phyloP scores from a whole-genome alignment of 1,140 invertebrate genomes.

The Acromyrmex echinatior region DNA sequence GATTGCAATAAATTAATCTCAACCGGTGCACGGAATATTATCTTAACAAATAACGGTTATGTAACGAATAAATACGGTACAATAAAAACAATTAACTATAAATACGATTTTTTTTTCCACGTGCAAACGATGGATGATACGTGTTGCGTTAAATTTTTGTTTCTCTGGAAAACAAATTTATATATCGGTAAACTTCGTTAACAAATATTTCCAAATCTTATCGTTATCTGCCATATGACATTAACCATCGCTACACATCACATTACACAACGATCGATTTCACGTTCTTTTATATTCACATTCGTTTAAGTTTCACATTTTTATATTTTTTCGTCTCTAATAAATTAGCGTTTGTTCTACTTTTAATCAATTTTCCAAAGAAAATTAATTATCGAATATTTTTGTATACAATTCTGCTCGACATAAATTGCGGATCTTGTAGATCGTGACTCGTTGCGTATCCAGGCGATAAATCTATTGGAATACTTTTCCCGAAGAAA shows the following conservation, averaged over 20 bases:
- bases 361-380: conserved; percentile 1
- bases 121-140: neutral
- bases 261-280: neutral
- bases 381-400: neutral
- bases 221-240: neutral
- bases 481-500: neutral
- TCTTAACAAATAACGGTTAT: conserved; percentile 37
- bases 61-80: conserved; percentile 7
- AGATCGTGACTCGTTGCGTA: conserved; percentile 9
- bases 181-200: neutral
- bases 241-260: neutral
- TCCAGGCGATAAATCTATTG: neutral
- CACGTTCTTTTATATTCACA: neutral
- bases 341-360: neutral
- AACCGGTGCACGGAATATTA: neutral
- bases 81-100: conserved; percentile 31
- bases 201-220: conserved; percentile 12
- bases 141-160: neutral
- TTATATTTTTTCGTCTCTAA: conserved; percentile 12
- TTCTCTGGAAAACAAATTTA: neutral
- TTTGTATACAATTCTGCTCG: conserved; percentile 9
- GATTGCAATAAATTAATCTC: conserved; percentile 33
- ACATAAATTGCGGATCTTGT: conserved; percentile 15
- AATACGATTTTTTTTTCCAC: conserved; percentile 23
- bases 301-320: neutral